Conservation (phyloP, 2,797 vertebrate genomes). For the Nyctibius grandis region DNA sequence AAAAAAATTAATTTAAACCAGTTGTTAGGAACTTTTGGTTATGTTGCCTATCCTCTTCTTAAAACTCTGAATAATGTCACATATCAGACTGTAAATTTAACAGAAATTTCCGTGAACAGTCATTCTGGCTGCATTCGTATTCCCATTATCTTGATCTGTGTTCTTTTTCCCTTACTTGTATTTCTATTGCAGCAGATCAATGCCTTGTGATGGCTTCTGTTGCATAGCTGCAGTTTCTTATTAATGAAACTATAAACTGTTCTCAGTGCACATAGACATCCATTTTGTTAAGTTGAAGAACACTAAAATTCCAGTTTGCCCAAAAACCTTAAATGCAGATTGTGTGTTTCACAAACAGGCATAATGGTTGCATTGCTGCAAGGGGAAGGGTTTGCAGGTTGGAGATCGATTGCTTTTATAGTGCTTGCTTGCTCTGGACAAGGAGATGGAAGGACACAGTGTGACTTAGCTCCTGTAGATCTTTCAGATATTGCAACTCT, state of each 20-base stretch:
- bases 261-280: neutral
- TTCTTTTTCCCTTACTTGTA: neutral
- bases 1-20: neutral
- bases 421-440: neutral
- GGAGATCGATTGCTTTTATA: neutral
- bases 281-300: neutral
- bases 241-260: neutral
- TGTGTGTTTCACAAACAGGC: neutral
- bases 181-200: neutral
- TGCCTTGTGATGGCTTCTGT: neutral
- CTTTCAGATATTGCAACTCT: neutral
- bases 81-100: neutral
- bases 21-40: neutral
- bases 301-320: neutral
- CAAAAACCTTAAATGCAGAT: neutral
- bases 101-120: neutral
- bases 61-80: neutral
- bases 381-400: neutral
- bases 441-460: neutral
- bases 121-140: neutral
- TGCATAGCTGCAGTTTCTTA: neutral
- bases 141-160: neutral
- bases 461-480: neutral
- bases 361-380: neutral
- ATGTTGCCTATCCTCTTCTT: neutral